Evolutionary conservation across 2,797 vertebrate species (phyloP), one percentile per base, ranked within the genome.

Genomic region (Linurgus olivaceus): DNA sequence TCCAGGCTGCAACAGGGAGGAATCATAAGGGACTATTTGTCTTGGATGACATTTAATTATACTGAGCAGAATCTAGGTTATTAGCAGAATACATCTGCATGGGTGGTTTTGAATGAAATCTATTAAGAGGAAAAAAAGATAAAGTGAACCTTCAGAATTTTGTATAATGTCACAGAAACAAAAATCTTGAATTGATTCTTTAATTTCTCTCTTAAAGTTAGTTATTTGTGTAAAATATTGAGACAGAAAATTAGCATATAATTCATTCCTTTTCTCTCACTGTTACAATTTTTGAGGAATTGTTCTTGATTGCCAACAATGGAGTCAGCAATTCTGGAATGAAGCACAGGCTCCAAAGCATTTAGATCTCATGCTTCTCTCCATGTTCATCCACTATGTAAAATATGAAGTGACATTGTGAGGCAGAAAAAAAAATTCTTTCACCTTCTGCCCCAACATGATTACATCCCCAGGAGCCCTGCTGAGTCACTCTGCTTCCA

Each of bases 401-500:
- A 94, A 93, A 95, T 59, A 45, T 0, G 0, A 96, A 78, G 59
- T 93, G 96, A 95, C 90, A 37, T 2, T 11, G 26, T 37, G 51
- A 95, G 73, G 28, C 63, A 73, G 88, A 58, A 94, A 93, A 87
- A 93, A 93, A 86, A 40, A 20, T 67, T 80, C 57, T 88, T 97
- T 93, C 76, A 89, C 86, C 75, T 94, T 93, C 81, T 88, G 78
- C 68, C 79, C 61, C 17, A 44, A 71, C 63, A 91, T 1, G 11
- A 29, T 79, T 86, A 42, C 50, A 78, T 50, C 52, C 63, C 42
- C 61, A 75, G 74, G 66, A 35, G 10, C 55, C 57, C 59, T 92
- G 90, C 93, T 96, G 93, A 94, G 73, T 95, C 90, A 94, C 83
- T 81, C 21, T 47, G 35, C 57, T 88, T 85, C 80, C 66, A 76